Evolutionary conservation across 2,113 vertebrate genomes (phyloP), one percentile per base, ranked within the genome.

Genomic region (Anseranas semipalmata): DNA sequence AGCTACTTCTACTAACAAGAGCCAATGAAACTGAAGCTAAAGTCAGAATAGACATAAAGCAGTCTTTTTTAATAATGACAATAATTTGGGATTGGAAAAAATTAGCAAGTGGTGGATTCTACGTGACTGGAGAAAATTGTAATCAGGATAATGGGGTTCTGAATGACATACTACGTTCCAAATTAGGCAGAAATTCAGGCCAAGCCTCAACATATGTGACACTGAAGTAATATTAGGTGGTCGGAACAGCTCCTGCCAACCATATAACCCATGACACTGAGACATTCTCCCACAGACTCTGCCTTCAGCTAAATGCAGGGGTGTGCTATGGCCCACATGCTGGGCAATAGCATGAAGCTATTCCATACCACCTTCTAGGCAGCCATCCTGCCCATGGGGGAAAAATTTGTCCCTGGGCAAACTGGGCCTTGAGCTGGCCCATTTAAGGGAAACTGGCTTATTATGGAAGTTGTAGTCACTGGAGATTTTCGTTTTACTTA

Each of bases 301-400:
- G 48, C 16, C 37, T 48, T n/a, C 39, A 46, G 22, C 24, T 53
- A 16, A 39, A 50, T 20, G 35, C n/a, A 81, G 45, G 28, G 25
- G 2, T 46, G 28, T 82, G 16, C 33, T 41, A 5, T 76, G 48
- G 39, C 22, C 35, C 65, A 14, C 11, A 3, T 5, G 24, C n/a
- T 30, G 6, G 3, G 13, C 20, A 62, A 39, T 0, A 45, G 14
- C 24, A 20, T 0, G 14, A 25, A 77, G 9, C 20, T 60, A 9
- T 56, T 75, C 46, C 67, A 7, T 17, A 19, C 6, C 14, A 30
- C 67, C 24, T 87, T 48, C 24, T 60, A 43, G 20, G 2, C 73
- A 52, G 12, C 65, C 17, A 12, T 32, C 32, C 30, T 85, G 21
- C 7, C 27, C 27, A 12, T 18, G 8, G 13, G 6, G 19, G 20